Conservation (phyloP, 2,888 invertebrate species). For the Lithosia quadra region DNA sequence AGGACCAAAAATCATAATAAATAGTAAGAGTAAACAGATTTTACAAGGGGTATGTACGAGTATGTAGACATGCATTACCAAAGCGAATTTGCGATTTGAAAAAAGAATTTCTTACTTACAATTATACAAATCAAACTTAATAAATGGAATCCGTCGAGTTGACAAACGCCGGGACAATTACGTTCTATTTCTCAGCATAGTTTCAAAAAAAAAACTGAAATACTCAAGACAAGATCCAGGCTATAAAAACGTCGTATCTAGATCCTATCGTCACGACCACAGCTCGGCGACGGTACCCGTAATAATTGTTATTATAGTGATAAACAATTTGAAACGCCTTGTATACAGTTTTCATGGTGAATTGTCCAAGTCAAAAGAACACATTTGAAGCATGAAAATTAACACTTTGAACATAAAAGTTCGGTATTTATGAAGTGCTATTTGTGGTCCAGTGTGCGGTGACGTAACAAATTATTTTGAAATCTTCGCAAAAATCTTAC, state of each 20-base stretch:
- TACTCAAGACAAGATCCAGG: background rate
- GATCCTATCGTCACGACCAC: background rate
- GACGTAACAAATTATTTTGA: background rate
- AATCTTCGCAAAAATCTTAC: background rate
- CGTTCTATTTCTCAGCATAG: background rate
- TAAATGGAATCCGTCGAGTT: background rate
- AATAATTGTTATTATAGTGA: background rate
- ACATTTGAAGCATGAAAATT: conserved; percentile 4
- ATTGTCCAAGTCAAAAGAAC: background rate
- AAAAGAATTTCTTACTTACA: too few species aligned
- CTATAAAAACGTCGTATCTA: background rate
- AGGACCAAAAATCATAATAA: too few species aligned
- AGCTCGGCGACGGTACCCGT: background rate
- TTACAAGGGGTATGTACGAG: too few species aligned
- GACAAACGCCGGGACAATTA: too few species aligned
- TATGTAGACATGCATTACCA: too few species aligned
- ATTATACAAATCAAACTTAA: background rate
- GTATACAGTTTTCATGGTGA: background rate
- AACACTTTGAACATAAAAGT: background rate
- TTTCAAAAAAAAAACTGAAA: background rate
- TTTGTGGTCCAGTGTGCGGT: background rate
- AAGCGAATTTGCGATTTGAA: too few species aligned
- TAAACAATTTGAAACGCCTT: background rate
- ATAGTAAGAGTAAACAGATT: too few species aligned
- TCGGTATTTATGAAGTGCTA: background rate